phyloP scores from a whole-genome alignment of 1,140 invertebrate genomes.

The Drosophila sp. region DNA sequence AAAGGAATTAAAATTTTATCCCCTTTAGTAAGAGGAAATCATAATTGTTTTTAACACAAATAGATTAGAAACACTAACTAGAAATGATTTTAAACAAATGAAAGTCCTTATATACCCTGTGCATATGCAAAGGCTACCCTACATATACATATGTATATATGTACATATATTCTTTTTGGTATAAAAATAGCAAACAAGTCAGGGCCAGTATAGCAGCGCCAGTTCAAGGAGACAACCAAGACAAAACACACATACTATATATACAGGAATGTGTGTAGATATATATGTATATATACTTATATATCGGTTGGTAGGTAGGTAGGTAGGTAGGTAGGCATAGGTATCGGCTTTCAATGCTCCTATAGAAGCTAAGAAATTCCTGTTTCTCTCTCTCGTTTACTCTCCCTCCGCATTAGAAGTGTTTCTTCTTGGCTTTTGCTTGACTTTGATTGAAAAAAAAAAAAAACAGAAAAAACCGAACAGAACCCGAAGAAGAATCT shows the following conservation, averaged over 20 bases:
- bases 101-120: background rate
- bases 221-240: constrained; percentile 49
- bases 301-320: background rate
- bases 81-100: too few relatives aligned
- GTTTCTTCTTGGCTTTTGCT: constrained; percentile 32
- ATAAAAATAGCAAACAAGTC: constrained; percentile 80
- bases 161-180: constrained; percentile 29
- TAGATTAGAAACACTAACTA: too few relatives aligned
- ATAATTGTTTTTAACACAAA: too few relatives aligned
- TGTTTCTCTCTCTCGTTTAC: constrained; percentile 32
- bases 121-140: background rate
- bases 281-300: background rate
- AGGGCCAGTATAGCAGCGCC: constrained; percentile 64
- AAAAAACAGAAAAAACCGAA: background rate
- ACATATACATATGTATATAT: background rate
- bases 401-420: constrained; percentile 58
- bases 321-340: constrained; percentile 49
- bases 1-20: too few relatives aligned
- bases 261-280: constrained; percentile 13
- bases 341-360: constrained; percentile 65
- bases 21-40: too few relatives aligned
- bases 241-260: constrained; percentile 11
- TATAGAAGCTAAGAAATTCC: constrained; percentile 38
- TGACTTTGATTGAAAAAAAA: constrained; percentile 58
- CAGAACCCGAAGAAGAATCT: constrained; percentile 35